Evolutionary conservation across 2,888 invertebrate genomes (phyloP), one percentile per base, ranked within the genome.

Genomic region (Amorpha juglandis): DNA sequence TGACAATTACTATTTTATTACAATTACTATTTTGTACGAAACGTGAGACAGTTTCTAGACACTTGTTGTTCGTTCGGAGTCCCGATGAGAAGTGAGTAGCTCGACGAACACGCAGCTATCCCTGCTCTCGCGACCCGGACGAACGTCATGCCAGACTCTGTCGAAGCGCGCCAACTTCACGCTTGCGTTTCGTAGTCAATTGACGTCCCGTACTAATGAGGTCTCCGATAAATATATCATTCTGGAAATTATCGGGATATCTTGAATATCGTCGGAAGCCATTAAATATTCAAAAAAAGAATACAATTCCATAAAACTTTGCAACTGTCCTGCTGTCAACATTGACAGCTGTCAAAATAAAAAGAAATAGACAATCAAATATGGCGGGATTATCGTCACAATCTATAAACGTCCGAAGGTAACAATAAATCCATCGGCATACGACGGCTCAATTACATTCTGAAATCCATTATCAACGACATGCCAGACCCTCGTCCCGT

Each of bases 391-490:
- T 58, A 58, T 38, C 55, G 9, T 38, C 53, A 53, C 35, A 35
- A 53, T n/a, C 19, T 58, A 58, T 42, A 38, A 58, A 27, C 35
- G 33, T 53, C 42, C 58, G 38, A 19, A 58, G 58, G 58, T 58
- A 19, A 58, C 38, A 42, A 58, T 58, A 58, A 42, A 58, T 58
- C 58, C 58, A 58, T 58, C 58, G 38, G 11, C 42, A 38, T 19
- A 12, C 58, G 19, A 38, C 19, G 42, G 58, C 58, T 58, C 58
- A 58, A 58, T 58, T 58, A 58, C 58, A 58, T 58, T 58, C 58
- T 42, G 58, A 58, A 58, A 58, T 58, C 58, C 58, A 58, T 58
- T 58, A 58, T 58, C 58, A 58, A 42, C 58, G 58, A 58, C 35
- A 19, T 58, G 58, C 38, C 58, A 58, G 38, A 58, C 58, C 58